These are phyloP conservation scores for Euzophera pinguis DNA, from an alignment of 2,888 invertebrate genomes.

Conservation along the genomic window DNA sequence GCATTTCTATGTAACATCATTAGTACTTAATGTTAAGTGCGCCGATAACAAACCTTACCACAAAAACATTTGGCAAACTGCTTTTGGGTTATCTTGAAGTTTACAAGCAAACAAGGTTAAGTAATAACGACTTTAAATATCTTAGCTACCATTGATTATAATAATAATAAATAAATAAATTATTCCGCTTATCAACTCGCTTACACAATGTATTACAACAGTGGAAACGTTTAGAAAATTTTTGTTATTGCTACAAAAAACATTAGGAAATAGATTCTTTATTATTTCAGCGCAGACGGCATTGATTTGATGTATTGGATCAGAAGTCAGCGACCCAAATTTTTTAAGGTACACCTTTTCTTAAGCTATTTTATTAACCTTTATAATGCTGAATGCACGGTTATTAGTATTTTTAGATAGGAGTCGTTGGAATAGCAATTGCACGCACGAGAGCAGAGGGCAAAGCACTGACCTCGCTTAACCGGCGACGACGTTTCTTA, in stretches of 20 bases:
- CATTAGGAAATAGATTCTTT: too few species aligned
- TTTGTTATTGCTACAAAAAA: background rate
- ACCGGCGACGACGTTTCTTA: slow-evolving; percentile 46
- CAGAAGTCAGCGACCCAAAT: too few species aligned
- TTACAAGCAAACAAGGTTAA: background rate
- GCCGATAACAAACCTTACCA: background rate
- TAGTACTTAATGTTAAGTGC: background rate
- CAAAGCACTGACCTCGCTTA: slow-evolving; percentile 63
- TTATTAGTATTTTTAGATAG: slow-evolving; percentile 7
- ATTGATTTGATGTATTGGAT: too few species aligned
- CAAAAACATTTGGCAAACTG: background rate
- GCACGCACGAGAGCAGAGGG: slow-evolving; percentile 39
- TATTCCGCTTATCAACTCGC: background rate
- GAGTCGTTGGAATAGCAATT: slow-evolving; percentile 35
- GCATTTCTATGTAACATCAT: background rate
- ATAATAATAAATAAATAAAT: too few species aligned
- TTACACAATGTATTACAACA: background rate
- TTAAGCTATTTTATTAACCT: too few species aligned
- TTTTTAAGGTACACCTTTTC: too few species aligned
- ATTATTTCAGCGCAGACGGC: too few species aligned
- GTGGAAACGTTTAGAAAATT: background rate
- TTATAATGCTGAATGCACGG: background rate
- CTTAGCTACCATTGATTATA: background rate
- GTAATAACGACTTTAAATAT: background rate
- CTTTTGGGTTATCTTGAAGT: background rate